Evolutionary conservation across 1,140 invertebrate genomes (phyloP), one percentile per base, ranked within the genome.

Genomic region (Drosophila kurseongensis): DNA sequence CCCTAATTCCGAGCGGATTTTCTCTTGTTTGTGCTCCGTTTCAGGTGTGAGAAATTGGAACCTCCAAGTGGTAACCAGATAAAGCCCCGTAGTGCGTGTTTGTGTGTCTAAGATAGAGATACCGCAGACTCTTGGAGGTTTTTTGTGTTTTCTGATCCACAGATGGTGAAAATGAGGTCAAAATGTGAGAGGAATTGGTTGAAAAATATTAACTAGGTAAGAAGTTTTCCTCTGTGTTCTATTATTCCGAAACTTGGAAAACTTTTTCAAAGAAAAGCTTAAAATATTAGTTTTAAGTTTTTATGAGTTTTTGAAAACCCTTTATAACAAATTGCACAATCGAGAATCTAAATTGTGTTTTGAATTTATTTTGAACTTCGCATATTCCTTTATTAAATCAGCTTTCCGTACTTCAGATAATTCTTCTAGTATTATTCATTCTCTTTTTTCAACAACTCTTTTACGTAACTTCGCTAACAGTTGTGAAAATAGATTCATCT

Each of bases 21-120:
- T 68, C 61, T 50, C n/a, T 40, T 65, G 41, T 63, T 66, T 73
- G 66, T 56, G 29, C 55, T 72, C 27, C 5, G 68, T 48, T 62
- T 41, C 55, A 86, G 82, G 82, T 86, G 83, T 88, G 83, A 86
- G 83, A 88, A 83, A 80, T 76, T 75, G 62, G 62, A 65, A 67
- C 82, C 48, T 71, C 42, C 80, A 86, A 85, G 78, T 86, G 83
- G 60, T 68, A 82, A 82, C 65, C 52, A 82, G 82, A 86, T 85
- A 81, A 85, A 73, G 55, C 55, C 29, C 7, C 55, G 40, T 12
- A 29, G 32, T 40, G 27, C 56, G 50, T 27, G 36, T 47, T 68
- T 50, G 54, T n/a, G 45, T 12, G 40, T 52, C 75, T 61, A 58
- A 56, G 68, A 57, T 69, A 35, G 4, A 71, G 67, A 71, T 71